Percentiles rank a stretch among this genome's conserved stretches.
Evolutionary conservation across 2,113 vertebrate genomes (phyloP).

Genomic region (Clarias magur): DNA sequence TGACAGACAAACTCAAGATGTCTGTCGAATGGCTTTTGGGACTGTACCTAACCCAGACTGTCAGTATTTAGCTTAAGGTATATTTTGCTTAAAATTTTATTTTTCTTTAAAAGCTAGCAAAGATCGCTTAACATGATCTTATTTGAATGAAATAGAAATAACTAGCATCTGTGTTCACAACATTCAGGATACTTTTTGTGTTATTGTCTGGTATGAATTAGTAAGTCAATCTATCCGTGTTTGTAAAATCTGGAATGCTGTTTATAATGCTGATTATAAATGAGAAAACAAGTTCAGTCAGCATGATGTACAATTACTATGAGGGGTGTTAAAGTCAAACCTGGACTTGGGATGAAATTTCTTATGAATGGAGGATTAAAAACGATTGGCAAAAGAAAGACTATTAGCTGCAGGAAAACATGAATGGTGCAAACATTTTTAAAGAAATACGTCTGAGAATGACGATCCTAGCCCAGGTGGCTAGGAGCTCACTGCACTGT

Average conservation of each 20-base stretch:
- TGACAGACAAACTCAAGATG: background rate
- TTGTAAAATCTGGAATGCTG: background rate
- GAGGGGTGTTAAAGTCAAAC: no score
- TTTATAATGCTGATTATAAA: background rate
- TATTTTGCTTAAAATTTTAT: background rate
- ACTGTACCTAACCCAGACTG: background rate
- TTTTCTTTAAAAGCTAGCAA: background rate
- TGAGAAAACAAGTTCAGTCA: background rate
- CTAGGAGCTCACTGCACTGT: no score
- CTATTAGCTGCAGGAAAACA: no score
- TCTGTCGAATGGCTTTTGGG: background rate
- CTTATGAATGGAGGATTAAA: no score
- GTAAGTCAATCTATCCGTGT: background rate
- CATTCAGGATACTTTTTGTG: background rate
- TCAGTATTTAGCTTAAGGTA: background rate
- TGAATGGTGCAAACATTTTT: no score
- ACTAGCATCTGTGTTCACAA: background rate
- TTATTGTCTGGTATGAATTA: background rate
- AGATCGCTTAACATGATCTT: background rate
- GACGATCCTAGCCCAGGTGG: no score
- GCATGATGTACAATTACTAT: background rate
- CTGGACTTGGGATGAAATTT: no score
- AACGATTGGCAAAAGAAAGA: no score
- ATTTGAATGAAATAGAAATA: background rate
- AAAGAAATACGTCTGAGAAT: no score